Percentiles rank a stretch among this genome's conserved stretches.
These are phyloP conservation scores for Drosophila kikkawai DNA, from an alignment of 1,140 invertebrate species.

Conservation along the genomic window DNA sequence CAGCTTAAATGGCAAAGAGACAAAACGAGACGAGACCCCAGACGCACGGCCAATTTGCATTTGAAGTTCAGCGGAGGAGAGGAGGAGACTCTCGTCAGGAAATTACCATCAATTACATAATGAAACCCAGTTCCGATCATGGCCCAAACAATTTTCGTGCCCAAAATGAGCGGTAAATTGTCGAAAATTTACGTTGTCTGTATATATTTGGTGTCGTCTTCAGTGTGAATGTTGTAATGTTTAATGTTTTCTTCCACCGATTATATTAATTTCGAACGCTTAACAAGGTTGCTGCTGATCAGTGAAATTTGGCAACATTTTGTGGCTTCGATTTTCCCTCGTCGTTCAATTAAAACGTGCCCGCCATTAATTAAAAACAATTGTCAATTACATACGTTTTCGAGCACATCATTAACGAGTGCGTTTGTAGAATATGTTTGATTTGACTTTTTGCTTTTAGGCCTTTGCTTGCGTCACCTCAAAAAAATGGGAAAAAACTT, in stretches of 20 bases:
- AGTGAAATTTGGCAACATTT: slow-evolving; percentile 31
- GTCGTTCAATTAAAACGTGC: slow-evolving; percentile 15
- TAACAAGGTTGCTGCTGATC: slow-evolving; percentile 25
- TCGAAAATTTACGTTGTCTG: slow-evolving; percentile 45
- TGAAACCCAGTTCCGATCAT: slow-evolving; percentile 52
- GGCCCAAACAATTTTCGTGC: slow-evolving; percentile 36
- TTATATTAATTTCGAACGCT: slow-evolving; percentile 42
- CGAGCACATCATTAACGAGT: slow-evolving; percentile 28
- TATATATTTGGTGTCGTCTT: slow-evolving; percentile 31
- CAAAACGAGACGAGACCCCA: slow-evolving; percentile 5
- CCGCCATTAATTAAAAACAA: slow-evolving; percentile 43
- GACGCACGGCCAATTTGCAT: slow-evolving; percentile 42
- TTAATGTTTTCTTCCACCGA: slow-evolving; percentile 14
- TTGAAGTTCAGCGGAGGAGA: slow-evolving; percentile 35
- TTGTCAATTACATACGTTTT: slow-evolving; percentile 24
- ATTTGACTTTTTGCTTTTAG: slow-evolving; percentile 5
- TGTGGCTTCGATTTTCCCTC: slow-evolving; percentile 23
- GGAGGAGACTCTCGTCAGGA: slow-evolving; percentile 5
- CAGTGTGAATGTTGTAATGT: slow-evolving; percentile 24
- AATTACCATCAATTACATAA: slow-evolving; percentile 67
- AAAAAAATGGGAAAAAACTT: slow-evolving; percentile 28
- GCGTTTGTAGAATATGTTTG: slow-evolving; percentile 48
- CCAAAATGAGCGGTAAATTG: slow-evolving; percentile 41
- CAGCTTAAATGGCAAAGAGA: slow-evolving; percentile 22
- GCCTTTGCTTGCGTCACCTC: slow-evolving; percentile 31